phyloP scores from a whole-genome alignment of 2,113 vertebrate species.

The Tragelaphus buxtoni region DNA sequence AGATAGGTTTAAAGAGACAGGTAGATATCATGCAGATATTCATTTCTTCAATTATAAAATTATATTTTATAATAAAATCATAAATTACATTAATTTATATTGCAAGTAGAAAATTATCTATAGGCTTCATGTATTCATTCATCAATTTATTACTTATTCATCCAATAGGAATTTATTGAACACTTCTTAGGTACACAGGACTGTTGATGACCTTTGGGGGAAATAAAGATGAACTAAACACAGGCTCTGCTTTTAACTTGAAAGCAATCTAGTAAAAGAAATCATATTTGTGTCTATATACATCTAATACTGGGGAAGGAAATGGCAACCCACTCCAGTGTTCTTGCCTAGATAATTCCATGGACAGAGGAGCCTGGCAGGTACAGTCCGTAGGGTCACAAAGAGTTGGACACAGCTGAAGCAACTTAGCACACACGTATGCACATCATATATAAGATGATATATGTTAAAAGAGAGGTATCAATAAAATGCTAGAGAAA shows the following conservation, averaged over 20 bases:
- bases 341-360: background rate
- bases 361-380: background rate
- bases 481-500: background rate
- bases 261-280: background rate
- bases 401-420: background rate
- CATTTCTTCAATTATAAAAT: background rate
- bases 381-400: background rate
- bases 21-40: background rate
- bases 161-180: background rate
- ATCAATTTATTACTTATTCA: background rate
- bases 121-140: background rate
- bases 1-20: background rate
- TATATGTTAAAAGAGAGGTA: background rate
- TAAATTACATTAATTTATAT: background rate
- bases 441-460: background rate
- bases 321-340: background rate
- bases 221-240: background rate
- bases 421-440: background rate
- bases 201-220: background rate
- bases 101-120: background rate
- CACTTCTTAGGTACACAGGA: background rate
- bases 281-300: background rate
- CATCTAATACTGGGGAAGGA: background rate
- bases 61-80: background rate
- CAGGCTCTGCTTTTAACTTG: background rate